Base-by-base conservation (phyloP, 64 coral and sea anemone species). In the Platygyra sinensis region DNA sequence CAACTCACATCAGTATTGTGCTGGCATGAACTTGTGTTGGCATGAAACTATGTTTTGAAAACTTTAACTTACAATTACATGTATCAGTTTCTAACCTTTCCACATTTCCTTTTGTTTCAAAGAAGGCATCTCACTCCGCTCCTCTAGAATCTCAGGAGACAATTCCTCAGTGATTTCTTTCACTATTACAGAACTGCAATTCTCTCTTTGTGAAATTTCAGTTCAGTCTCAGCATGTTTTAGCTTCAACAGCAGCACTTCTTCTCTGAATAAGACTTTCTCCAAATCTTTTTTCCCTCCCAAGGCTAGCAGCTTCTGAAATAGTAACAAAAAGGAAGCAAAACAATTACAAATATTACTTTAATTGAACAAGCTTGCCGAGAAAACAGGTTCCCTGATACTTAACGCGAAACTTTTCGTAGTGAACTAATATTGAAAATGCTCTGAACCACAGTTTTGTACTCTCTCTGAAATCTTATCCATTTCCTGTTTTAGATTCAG, bases 241-340 rank as follows among this genome's bases (percentile, higher is more conserved):
- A 46, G 33, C 19, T 19, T 76, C 24, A 49, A 46, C 32, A 76
- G 16, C 8, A 20, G 32, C 19, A 50, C 0, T 42, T 76, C 38
- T 28, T 30, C 69, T 10, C 19, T 36, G 74, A 76, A 76, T 76
- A 39, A 49, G 74, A 76, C 19, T 76, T 76, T 76, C 74, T 30
- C 38, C 74, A 4, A 20, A 10, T 22, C 49, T 18, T 76, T 69
- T 69, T 22, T 25, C 22, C n/a, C 10, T n/a, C 25, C 11, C 25
- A 10, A 36, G 33, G 33, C 22, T 69, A 27, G n/a, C 65, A 69
- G 22, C 65, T 69, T 27, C 65, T 69, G 29, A 69, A 69, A 69
- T 46, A 46, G 62, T 20, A 65, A 24, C 8, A 24, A 19, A 24
- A 65, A 22, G 29, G 25, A 69, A 69, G 22, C 10, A 69, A 10